Evolutionary conservation across 2,113 vertebrate species (phyloP), one percentile per base, ranked within the genome.

Genomic region (Xyrauchen texanus): DNA sequence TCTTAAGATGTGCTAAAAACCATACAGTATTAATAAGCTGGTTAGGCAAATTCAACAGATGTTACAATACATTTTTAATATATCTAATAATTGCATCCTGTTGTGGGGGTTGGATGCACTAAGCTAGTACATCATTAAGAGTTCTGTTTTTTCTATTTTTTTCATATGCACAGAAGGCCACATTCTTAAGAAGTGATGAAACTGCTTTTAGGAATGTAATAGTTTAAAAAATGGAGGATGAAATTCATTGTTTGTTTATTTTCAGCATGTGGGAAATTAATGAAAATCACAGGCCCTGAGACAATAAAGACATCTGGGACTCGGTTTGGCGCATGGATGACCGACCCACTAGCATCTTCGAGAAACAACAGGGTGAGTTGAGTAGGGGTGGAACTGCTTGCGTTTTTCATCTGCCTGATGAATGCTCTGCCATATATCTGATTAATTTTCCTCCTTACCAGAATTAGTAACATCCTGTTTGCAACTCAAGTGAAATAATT

Each of bases 261-360:
- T 88, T 81, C 93, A 99, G 97, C 97, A 4, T 99, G 98, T 87
- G 98, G 97, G 12, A 99, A 98, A 91, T 67, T 99, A 94, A 99
- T 99, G 98, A 98, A 99, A 94, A 98, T 99, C 93, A 96, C 94
- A 82, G 97, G 96, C 85, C 97, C 97, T 49, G 87, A 93, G 85
- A 99, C 97, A 83, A 92, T 99, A 89, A 99, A 99, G 94, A 98
- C 94, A 82, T 99, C 98, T 13, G 97, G 98, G 90, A 98, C 96
- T 15, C 93, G 98, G 68, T 99, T 99, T 88, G 98, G 97, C 61
- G 97, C 98, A 85, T 99, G 98, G 98, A 98, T 98, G 97, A 98
- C 96, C 21, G 98, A 99, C 84, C 97, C 97, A 15, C 86, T 95
- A 77, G 95, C 95, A 77, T 92, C 95, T 13, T 93, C 95, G 81